phyloP scores from a whole-genome alignment of 1,140 invertebrate species.

The Cydia amplana region DNA sequence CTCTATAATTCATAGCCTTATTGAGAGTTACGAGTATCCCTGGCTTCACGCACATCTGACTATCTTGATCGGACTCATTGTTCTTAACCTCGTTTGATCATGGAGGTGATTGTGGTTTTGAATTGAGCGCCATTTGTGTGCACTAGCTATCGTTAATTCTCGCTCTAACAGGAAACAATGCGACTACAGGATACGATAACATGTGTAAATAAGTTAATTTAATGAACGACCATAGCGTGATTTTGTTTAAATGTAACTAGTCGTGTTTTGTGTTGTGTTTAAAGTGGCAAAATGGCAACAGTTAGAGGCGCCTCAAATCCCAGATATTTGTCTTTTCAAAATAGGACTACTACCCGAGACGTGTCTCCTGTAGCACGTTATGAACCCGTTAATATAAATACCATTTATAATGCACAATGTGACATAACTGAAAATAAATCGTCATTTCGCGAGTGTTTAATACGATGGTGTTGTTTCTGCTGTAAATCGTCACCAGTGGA shows the following conservation, averaged over 20 bases:
- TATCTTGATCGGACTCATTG: slow-evolving; percentile 8
- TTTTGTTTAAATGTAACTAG: slow-evolving; percentile 43
- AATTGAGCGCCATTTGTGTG: slow-evolving; percentile 38
- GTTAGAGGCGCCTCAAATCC: slow-evolving; percentile 45
- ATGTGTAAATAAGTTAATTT: slow-evolving; percentile 58
- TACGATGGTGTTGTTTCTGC: slow-evolving; percentile 55
- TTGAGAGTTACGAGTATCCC: too few species aligned
- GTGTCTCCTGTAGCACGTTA: slow-evolving; percentile 42
- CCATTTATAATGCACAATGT: slow-evolving; percentile 38
- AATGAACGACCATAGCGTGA: slow-evolving; percentile 49
- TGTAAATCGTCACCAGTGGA: slow-evolving; percentile 41
- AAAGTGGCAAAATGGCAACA: slow-evolving; percentile 50
- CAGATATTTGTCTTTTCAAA: slow-evolving; percentile 54
- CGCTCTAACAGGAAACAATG: slow-evolving; percentile 63
- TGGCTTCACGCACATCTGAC: slow-evolving; percentile 14
- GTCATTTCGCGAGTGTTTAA: slow-evolving; percentile 43
- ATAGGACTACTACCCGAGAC: slow-evolving; percentile 39
- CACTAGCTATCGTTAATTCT: slow-evolving; percentile 48
- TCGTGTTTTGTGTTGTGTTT: slow-evolving; percentile 44
- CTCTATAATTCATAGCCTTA: not conserved
- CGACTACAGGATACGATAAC: slow-evolving; percentile 63
- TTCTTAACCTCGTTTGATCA: slow-evolving; percentile 42
- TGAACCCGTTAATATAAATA: slow-evolving; percentile 63
- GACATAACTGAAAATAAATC: slow-evolving; percentile 44
- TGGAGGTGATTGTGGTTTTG: slow-evolving; percentile 35